Base-by-base conservation (phyloP, 2,797 vertebrate genomes). In the Peromyscus melanophrys region DNA sequence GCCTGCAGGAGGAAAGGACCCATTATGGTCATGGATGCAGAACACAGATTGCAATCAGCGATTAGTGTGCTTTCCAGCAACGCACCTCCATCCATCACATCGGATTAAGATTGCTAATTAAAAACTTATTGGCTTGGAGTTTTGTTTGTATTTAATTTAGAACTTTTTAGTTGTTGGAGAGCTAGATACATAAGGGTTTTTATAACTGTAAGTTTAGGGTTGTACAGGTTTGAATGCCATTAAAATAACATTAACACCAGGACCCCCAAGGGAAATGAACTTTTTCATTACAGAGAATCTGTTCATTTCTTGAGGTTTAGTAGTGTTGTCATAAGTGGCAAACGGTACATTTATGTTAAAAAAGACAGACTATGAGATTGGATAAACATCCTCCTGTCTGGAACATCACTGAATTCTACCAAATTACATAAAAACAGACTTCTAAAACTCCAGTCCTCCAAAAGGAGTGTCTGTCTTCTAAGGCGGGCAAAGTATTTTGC, bases 271-370 rank as follows among this genome's bases (percentile, higher is more conserved):
- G 49, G 52, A 97, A 96, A 94, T 55, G 4, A 89, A 17, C 67
- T 94, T 97, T 96, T 92, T 83, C 49, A 84, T 89, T 94, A 76
- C 10, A 97, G 83, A 76, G 76, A 96, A 97, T 95, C 55, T 96
- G 83, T 92, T 97, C 78, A 92, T 94, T 95, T 97, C 85, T 95
- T 94, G 65, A 96, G 71, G 82, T 96, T 96, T 87, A 69, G 49
- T 97, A 95, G 81, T 78, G 59, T 84, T 95, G 69, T 85, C 61
- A 93, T 93, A 96, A 96, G 95, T 96, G 86, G 96, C 49, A 97
- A 98, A 95, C 93, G 40, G 86, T 95, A n/a, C 6, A 85, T 95
- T 97, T 96, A 92, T 96, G 80, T 97, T 95, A 86, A 91, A 96
- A 93, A 82, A 85, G 55, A 96, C 71, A 75, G 91, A 92, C 89